These are phyloP conservation scores for Coracopsis vasa DNA, from an alignment of 2,113 vertebrate genomes.

Conservation along the genomic window DNA sequence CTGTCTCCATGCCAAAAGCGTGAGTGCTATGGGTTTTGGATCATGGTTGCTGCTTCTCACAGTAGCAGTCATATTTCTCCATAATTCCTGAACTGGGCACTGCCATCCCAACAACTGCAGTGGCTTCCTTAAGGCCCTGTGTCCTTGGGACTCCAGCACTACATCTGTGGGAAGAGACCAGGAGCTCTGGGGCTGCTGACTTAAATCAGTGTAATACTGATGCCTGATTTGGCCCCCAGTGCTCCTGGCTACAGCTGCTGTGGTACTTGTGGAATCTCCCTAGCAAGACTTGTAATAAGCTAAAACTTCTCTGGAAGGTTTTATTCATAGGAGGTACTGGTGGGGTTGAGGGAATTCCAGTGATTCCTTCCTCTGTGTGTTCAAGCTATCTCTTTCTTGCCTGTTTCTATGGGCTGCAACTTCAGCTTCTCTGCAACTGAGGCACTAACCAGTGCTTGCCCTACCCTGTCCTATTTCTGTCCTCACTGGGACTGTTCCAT, in stretches of 20 bases:
- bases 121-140: neutral
- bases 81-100: fast-evolving
- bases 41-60: neutral
- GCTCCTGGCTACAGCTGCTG: neutral
- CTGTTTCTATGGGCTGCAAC: neutral
- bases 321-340: neutral
- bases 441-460: neutral
- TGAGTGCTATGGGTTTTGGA: fast-evolving
- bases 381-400: neutral
- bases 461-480: neutral
- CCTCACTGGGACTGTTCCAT: neutral
- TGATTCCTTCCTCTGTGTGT: neutral
- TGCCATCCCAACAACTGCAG: neutral
- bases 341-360: neutral
- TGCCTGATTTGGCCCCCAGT: neutral
- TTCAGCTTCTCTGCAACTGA: neutral
- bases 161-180: neutral
- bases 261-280: neutral
- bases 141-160: neutral
- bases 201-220: fast-evolving
- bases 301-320: neutral
- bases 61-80: fast-evolving
- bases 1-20: neutral
- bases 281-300: neutral
- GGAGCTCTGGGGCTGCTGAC: neutral